Conservation (phyloP, 2,888 invertebrate genomes). For the Maniola hyperantus region DNA sequence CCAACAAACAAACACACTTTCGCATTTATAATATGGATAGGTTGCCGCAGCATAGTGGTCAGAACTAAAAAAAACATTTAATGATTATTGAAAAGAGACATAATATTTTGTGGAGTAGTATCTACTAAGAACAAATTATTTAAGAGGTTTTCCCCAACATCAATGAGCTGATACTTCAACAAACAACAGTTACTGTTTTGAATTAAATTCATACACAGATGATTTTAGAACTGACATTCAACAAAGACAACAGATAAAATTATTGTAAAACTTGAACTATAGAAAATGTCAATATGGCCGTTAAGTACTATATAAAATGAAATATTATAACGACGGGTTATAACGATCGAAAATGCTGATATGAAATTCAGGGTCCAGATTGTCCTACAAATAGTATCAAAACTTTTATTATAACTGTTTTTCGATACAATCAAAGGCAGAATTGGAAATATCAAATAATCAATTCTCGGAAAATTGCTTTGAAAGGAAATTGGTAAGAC, state of each 20-base stretch:
- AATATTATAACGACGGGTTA: neutral
- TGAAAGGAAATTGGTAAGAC: conserved; percentile 35
- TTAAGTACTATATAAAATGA: neutral
- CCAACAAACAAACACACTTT: no score
- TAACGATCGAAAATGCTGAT: conserved; percentile 4
- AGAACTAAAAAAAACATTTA: no score
- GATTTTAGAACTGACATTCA: no score
- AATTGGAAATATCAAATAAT: conserved; percentile 30
- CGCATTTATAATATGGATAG: no score
- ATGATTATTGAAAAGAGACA: no score
- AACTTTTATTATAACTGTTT: conserved; percentile 28
- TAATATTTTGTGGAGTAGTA: no score
- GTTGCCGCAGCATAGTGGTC: no score
- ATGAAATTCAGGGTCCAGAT: neutral
- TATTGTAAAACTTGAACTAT: neutral
- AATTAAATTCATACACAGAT: no score
- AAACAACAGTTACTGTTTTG: no score
- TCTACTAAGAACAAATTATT: no score
- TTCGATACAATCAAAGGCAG: conserved; percentile 30
- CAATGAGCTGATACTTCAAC: no score
- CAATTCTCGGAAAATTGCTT: conserved; percentile 28
- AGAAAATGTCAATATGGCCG: neutral
- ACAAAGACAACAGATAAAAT: neutral
- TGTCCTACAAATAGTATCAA: conserved; percentile 15
- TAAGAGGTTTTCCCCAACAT: no score